Base-by-base conservation (phyloP, 2,797 vertebrate genomes). In the Artibeus lituratus region DNA sequence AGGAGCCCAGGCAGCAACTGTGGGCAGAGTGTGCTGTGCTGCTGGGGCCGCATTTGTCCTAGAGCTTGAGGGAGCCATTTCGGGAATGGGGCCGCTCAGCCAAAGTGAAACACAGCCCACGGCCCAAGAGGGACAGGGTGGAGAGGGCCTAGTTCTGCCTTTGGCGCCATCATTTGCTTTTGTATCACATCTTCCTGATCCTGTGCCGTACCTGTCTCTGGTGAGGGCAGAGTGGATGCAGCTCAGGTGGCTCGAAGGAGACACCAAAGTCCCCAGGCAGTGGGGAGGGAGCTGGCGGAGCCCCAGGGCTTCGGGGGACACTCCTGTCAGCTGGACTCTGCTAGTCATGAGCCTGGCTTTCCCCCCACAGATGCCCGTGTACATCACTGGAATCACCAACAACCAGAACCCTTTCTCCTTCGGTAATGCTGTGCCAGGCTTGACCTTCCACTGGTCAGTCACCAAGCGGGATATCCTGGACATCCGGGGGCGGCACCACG, bases 331-430 rank as follows among this genome's bases (percentile, higher is more conserved):
- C 0, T 4, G 18, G 59, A 37, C 22, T 5, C 3, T 1, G 12
- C 47, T 5, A 24, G 10, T 88, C 65, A 95, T 0, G 0, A 10
- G 85, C 47, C 69, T 51, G n/a, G 8, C 67, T 77, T 92, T 94
- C 15, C 94, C 94, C 87, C 82, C 39, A 0, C 90, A 99, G 99
- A 99, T 99, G 99, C 99, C 99, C 0, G 99, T 99, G 6, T 99
- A 99, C 73, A 98, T 99, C 92, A 99, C 99, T 91, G 99, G 99
- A 77, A 98, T 99, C 94, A 99, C 99, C 96, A 99, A 98, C 93
- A 99, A 97, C 90, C 99, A 99, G 97, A 99, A 99, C 0, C 99
- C 99, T 37, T 99, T 99, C 97, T 99, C 99, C 18, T 99, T 99
- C 74, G 99, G 99, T 65, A 99, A 98, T 4, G 99, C 99, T 0